These are phyloP conservation scores for Trachymyrmex cornetzi DNA, from an alignment of 1,140 invertebrate genomes.

Conservation along the genomic window DNA sequence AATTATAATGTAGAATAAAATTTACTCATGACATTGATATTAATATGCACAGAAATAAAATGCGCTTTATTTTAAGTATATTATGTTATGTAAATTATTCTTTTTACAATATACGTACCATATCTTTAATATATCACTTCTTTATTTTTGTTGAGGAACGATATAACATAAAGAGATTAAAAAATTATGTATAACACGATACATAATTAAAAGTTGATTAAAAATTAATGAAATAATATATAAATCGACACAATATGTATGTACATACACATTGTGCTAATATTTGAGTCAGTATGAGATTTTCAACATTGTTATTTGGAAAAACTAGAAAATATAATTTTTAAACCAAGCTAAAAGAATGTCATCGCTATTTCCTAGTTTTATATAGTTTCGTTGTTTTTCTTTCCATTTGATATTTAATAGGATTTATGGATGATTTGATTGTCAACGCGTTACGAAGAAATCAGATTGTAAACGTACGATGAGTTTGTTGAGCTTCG, in stretches of 20 bases:
- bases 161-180: background rate
- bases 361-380: background rate
- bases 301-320: background rate
- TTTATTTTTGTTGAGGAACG: no score
- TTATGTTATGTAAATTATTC: background rate
- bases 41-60: background rate
- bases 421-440: no score
- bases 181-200: background rate
- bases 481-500: background rate
- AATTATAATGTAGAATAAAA: conserved; percentile 3
- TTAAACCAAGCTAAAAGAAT: background rate
- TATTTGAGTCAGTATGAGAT: conserved; percentile 6
- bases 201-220: background rate
- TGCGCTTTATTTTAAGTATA: background rate
- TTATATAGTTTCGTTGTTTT: background rate
- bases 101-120: background rate
- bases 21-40: background rate
- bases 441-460: background rate
- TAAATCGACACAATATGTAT: background rate
- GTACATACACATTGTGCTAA: background rate
- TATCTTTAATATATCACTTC: background rate
- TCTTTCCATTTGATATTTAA: no score
- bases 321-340: conserved; percentile 32
- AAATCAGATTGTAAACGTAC: conserved; percentile 25
- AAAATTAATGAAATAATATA: conserved; percentile 5